Evolutionary conservation across 2,888 invertebrate genomes (phyloP), one percentile per base, ranked within the genome.

Genomic region (Polydrusus tereticollis): DNA sequence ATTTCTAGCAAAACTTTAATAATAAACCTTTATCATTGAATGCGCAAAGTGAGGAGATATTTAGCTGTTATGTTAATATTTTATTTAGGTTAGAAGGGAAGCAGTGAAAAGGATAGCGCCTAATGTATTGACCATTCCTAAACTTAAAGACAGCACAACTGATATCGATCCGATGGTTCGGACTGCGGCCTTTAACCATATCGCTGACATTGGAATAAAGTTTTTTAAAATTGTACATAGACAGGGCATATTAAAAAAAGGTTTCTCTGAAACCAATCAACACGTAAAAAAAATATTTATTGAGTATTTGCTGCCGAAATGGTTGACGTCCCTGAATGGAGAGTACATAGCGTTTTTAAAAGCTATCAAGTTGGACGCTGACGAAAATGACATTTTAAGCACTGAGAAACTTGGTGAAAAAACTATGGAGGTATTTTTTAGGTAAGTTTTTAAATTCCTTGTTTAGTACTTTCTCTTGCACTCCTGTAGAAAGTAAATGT

Each of bases 321-420:
- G 96, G 96, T 85, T 95, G 71, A 88, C 90, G 60, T 87, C 90
- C 0, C 93, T 91, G 79, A 87, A 92, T 57, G 90, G 91, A 0
- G 90, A 93, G 77, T 90, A 91, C 58, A 86, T 94, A 18, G 87
- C 90, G 5, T 86, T 96, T 29, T 86, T 95, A 16, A 89, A 90
- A 65, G 91, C 92, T 1, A 87, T 96, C 26, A 91, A 94, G 79
- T 87, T 94, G 50, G 94, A 94, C 81, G 88, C 88, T 57, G 88
- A 87, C 50, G 87, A 88, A 16, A 87, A 88, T 1, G 91, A 92
- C 81, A 88, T 90, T n/a, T 88, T 90, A 74, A 88, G 88, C 60
- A 89, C 89, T 57, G 84, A 87, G 0, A 87, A 89, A 57, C 87
- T 88, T 20, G 86, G 88, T 10, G 85, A 87, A 70, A 83, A 87